These are phyloP conservation scores for Gonatopus flavifemur DNA, from an alignment of 1,140 invertebrate species.

Conservation along the genomic window DNA sequence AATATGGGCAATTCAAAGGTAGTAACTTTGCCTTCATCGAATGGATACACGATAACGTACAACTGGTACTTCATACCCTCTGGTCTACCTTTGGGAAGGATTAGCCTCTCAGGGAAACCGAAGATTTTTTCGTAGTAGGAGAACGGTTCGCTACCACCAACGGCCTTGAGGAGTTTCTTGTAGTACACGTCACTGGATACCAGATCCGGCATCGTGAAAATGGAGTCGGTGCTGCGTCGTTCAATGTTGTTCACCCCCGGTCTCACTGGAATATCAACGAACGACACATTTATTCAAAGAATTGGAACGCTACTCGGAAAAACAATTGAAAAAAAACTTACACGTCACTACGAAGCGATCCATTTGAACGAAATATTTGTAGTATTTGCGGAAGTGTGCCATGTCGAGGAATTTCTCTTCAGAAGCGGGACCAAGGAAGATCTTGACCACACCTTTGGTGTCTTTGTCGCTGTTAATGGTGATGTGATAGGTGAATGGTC, in stretches of 20 bases:
- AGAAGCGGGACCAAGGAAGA: constrained; percentile 54
- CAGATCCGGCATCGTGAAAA: constrained; percentile 51
- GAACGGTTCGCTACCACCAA: constrained; percentile 47
- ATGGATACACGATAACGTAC: constrained; percentile 51
- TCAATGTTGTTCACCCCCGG: constrained; percentile 52
- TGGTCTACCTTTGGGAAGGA: constrained; percentile 51
- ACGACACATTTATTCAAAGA: background rate
- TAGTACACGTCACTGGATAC: constrained; percentile 62
- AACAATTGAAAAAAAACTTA: constrained; percentile 27
- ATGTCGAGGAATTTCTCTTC: constrained; percentile 44
- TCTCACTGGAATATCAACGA: constrained; percentile 41
- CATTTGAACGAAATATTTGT: constrained; percentile 54
- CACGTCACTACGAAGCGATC: constrained; percentile 53
- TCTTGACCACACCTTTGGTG: constrained; percentile 51
- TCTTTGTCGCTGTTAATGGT: constrained; percentile 55
- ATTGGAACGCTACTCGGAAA: background rate
- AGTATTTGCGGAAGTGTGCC: constrained; percentile 37
- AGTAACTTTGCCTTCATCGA: constrained; percentile 35
- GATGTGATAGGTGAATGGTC: constrained; percentile 64
- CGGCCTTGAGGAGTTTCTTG: constrained; percentile 45
- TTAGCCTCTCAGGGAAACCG: constrained; percentile 50
- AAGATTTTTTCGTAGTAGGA: constrained; percentile 45
- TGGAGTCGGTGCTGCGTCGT: constrained; percentile 50
- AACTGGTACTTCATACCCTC: constrained; percentile 55
- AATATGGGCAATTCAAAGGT: constrained; percentile 37